Percentiles rank a stretch among this genome's conserved stretches.
phyloP scores from a whole-genome alignment of 2,888 invertebrate species.

The Agrilus cyanescens region DNA sequence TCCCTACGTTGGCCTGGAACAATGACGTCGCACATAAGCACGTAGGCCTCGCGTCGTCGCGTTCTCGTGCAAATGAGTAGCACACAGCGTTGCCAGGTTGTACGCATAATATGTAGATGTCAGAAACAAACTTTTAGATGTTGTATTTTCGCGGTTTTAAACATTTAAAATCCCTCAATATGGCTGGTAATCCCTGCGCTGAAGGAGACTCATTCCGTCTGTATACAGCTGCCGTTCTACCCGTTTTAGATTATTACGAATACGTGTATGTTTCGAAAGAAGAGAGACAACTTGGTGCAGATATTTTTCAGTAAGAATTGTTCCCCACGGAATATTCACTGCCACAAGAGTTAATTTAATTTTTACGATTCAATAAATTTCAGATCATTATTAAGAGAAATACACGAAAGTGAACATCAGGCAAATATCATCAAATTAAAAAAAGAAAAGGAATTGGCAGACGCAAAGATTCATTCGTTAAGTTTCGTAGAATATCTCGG shows the following conservation, averaged over 20 bases:
- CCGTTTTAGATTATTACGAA: constrained; percentile 59
- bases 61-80: no score
- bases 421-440: constrained; percentile 44
- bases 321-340: no score
- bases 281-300: constrained; percentile 39
- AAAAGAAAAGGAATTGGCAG: constrained; percentile 38
- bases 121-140: constrained; percentile 38
- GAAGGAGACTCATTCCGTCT: constrained; percentile 49
- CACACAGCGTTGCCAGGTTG: no score
- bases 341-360: constrained; percentile 6
- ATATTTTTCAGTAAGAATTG: constrained; percentile 20
- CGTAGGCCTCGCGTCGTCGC: no score
- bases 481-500: constrained; percentile 70
- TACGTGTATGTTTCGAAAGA: constrained; percentile 54
- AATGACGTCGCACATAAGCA: no score
- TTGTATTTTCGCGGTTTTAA: constrained; percentile 58
- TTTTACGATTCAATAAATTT: neutral
- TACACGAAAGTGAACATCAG: constrained; percentile 32
- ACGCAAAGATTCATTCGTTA: constrained; percentile 48
- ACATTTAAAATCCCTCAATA: constrained; percentile 56
- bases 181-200: constrained; percentile 71
- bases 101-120: neutral
- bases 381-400: neutral
- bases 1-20: no score
- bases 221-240: constrained; percentile 59